A percentile compares a stretch with the other conserved stretches of the same genome.
phyloP scores from a whole-genome alignment of 2,888 invertebrate species.

The Orchesellides sinensis region DNA sequence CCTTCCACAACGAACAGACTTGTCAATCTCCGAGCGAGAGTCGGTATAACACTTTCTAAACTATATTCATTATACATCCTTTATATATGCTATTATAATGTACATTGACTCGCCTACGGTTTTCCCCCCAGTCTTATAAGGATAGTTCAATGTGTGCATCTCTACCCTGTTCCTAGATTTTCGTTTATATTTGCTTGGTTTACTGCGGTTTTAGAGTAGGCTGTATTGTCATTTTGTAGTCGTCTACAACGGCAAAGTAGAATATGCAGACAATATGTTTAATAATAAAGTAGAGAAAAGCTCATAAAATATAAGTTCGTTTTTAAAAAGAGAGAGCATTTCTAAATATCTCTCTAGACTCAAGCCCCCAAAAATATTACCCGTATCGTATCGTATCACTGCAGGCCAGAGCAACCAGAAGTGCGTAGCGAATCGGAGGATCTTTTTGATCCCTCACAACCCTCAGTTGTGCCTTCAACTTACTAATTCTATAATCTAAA shows the following conservation, averaged over 20 bases:
- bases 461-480: constrained; percentile 28
- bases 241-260: neutral
- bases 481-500: constrained; percentile 59
- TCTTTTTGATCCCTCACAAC: neutral
- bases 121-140: too few species aligned
- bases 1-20: neutral
- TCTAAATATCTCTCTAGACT: neutral
- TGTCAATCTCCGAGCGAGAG: constrained; percentile 15
- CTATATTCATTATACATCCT: neutral
- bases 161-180: too few species aligned
- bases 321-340: too few species aligned
- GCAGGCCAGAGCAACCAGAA: constrained; percentile 29
- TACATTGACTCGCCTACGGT: neutral
- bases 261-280: constrained; percentile 5
- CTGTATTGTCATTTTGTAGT: constrained; percentile 18
- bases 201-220: constrained; percentile 56
- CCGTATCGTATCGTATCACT: constrained; percentile 26
- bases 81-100: neutral
- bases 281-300: too few species aligned
- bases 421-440: constrained; percentile 49
- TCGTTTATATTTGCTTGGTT: constrained; percentile 43
- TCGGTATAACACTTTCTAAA: too few species aligned
- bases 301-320: constrained; percentile 37
- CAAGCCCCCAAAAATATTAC: constrained; percentile 22
- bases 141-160: too few species aligned